These are phyloP conservation scores for Drosophila melanocephala DNA, from an alignment of 2,888 invertebrate genomes.

Conservation along the genomic window DNA sequence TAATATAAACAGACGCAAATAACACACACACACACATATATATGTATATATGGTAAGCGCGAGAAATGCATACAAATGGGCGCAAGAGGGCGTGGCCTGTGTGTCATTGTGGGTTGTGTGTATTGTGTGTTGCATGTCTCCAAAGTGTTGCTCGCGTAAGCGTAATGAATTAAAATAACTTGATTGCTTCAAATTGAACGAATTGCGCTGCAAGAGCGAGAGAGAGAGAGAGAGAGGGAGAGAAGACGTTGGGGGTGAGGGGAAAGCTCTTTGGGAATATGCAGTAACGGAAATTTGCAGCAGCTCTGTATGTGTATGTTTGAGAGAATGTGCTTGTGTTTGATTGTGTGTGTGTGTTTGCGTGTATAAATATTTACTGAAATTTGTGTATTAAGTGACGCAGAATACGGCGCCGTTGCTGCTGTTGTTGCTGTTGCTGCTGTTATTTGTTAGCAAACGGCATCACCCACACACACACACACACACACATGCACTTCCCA, in stretches of 20 bases:
- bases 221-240: not conserved
- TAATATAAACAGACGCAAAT: constrained; percentile 28
- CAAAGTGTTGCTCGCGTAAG: constrained; percentile 78
- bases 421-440: constrained; percentile 15
- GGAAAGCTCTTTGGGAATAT: constrained; percentile 46
- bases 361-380: constrained; percentile 75
- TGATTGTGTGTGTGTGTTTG: constrained; percentile 19
- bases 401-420: constrained; percentile 55
- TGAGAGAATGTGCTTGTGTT: not conserved
- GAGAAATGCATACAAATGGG: not conserved
- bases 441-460: constrained; percentile 43
- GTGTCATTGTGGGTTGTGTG: constrained; percentile 25
- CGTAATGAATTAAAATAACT: constrained; percentile 82
- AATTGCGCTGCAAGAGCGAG: constrained; percentile 64
- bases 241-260: constrained; percentile 11
- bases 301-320: constrained; percentile 23
- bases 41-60: not conserved
- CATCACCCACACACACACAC: constrained; percentile 31
- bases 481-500: constrained; percentile 9
- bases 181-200: constrained; percentile 81
- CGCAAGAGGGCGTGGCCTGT: constrained; percentile 29
- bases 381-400: constrained; percentile 81
- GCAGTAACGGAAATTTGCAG: constrained; percentile 67
- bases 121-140: constrained; percentile 54
- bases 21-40: constrained; percentile 50